Percentiles rank a stretch among this genome's conserved stretches.
Evolutionary conservation across 2,113 vertebrate species (phyloP).

Genomic region (Typhlomys cinereus): DNA sequence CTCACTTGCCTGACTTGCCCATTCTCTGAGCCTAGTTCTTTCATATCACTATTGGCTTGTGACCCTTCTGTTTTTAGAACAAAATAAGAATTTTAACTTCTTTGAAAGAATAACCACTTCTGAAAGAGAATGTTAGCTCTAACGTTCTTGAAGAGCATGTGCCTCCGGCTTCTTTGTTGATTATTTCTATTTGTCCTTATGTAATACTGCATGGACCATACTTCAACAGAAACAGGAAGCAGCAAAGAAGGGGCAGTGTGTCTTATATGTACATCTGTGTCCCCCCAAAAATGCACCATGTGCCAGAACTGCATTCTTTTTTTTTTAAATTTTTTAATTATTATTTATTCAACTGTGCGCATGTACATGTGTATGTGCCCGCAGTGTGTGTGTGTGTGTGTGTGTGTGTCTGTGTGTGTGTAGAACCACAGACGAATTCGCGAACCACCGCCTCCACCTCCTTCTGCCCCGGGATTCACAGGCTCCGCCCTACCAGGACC

Average conservation of each 20-base stretch:
- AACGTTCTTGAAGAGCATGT: background rate
- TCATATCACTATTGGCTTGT: background rate
- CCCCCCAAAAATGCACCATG: background rate
- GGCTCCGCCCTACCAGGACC: too few species aligned
- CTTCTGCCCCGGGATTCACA: too few species aligned
- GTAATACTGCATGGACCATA: rapidly evolving
- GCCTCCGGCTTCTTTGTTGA: background rate
- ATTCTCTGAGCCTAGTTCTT: background rate
- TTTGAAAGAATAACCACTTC: background rate
- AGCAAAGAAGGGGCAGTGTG: background rate
- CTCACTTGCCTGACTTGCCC: background rate
- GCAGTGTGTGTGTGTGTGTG: too few species aligned
- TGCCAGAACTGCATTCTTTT: background rate
- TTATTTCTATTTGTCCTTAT: background rate
- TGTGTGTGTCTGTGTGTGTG: too few species aligned
- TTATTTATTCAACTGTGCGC: too few species aligned
- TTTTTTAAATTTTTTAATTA: too few species aligned
- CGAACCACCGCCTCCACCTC: too few species aligned
- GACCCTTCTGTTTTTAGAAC: background rate
- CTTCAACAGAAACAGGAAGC: background rate
- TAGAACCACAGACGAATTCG: too few species aligned
- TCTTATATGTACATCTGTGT: background rate
- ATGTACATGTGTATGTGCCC: too few species aligned
- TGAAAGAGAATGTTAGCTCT: background rate
- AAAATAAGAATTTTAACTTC: background rate